These are phyloP conservation scores for Oncorhynchus gorbuscha DNA, from an alignment of 2,113 vertebrate genomes.

Conservation along the genomic window DNA sequence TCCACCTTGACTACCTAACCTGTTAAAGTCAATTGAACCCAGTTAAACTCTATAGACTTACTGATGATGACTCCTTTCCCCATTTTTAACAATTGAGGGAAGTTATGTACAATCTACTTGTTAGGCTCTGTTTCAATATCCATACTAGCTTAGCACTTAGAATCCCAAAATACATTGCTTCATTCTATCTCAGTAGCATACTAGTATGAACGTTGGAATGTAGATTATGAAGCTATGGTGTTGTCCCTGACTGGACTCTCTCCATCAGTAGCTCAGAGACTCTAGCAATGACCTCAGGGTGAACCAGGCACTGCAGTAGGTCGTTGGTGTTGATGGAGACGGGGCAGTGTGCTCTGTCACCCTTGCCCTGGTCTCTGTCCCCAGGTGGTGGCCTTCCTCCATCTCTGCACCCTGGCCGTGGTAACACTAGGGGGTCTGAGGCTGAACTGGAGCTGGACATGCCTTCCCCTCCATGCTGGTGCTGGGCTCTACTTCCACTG, in stretches of 20 bases:
- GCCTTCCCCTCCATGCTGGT: background rate
- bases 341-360: background rate
- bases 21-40: background rate
- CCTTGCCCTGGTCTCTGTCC: slow-evolving; percentile 13
- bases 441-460: background rate
- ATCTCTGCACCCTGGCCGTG: background rate
- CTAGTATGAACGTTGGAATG: background rate
- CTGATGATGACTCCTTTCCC: background rate
- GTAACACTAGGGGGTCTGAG: background rate
- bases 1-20: no score
- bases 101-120: no score
- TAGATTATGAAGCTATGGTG: background rate
- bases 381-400: background rate
- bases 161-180: no score
- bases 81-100: background rate
- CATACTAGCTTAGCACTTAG: no score
- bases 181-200: no score
- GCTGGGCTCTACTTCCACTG: background rate
- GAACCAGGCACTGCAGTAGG: slow-evolving; percentile 86
- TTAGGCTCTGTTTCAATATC: no score
- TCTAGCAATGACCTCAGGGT: slow-evolving; percentile 80
- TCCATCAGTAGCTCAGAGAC: slow-evolving; percentile 83
- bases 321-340: slow-evolving; percentile 81
- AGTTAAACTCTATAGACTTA: background rate
- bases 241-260: slow-evolving; percentile 34